Percentiles rank a stretch among this genome's conserved stretches.
phyloP scores from a whole-genome alignment of 2,797 vertebrate species.

The Manis pentadactyla region DNA sequence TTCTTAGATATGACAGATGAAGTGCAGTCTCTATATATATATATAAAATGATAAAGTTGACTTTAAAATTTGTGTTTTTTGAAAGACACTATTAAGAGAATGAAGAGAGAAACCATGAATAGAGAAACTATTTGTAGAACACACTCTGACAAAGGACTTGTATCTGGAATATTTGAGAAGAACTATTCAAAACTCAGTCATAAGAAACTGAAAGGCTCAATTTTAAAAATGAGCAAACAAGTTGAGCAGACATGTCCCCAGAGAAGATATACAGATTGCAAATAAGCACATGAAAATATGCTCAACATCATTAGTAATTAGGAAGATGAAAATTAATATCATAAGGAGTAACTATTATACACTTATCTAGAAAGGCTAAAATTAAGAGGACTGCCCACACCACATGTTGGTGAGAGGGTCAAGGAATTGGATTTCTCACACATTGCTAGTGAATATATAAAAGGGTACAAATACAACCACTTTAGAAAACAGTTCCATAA shows the following conservation, averaged over 20 bases:
- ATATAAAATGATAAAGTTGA: neutral
- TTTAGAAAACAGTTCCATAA: neutral
- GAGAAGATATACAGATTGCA: neutral
- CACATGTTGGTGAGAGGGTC: neutral
- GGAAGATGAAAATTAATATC: neutral
- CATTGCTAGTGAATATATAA: neutral
- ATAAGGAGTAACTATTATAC: neutral
- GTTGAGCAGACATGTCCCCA: neutral
- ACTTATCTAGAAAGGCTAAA: neutral
- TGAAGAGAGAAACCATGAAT: neutral
- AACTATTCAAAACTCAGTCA: neutral
- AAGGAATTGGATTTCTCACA: neutral
- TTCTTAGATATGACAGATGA: neutral
- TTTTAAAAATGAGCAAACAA: neutral
- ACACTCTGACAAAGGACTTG: neutral
- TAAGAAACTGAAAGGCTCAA: neutral
- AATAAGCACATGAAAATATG: neutral
- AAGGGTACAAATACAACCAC: neutral
- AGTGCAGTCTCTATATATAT: neutral
- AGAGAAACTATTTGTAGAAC: neutral
- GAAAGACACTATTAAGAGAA: neutral
- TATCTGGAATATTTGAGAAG: neutral
- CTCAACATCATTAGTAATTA: neutral
- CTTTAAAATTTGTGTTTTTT: neutral
- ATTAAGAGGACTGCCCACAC: neutral